Base-by-base conservation (phyloP, 2,888 invertebrate genomes). In the Cremastinae sp. region DNA sequence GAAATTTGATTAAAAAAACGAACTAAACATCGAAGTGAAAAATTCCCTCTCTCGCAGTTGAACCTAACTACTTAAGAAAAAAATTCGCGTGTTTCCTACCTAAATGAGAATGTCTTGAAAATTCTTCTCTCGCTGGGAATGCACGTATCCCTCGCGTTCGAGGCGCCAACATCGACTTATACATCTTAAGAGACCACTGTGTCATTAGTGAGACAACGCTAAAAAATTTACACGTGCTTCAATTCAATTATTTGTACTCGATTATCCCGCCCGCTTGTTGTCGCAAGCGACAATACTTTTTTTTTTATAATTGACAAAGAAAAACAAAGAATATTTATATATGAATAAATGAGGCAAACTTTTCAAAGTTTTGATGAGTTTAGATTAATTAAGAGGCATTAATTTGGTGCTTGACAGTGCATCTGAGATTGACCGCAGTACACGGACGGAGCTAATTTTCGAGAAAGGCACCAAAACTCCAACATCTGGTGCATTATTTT, bases 181-280 rank as follows among this genome's bases (percentile, higher is more conserved):
- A 18, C 28, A 51, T 39, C 16, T 45, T 28, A 56, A 69, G 56
- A 62, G 53, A 65, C 53, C 39, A 41, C 45, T 41, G 43, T 58
- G 53, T 73, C 64, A 69, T 73, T 69, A 58, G 69, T 73, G 59
- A 76, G 65, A 76, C 65, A 69, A 76, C 73, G 28, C 28, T 28
- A 64, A 73, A 69, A 73, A 73, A 71, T 68, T 66, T 64, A 76
- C 76, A 76, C 61, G 76, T 76, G 76, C 76, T 62, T 73, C 53
- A 73, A 76, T 76, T 76, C 12, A 73, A 76, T 76, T 70, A 73
- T 73, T 76, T 76, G 76, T 76, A 76, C 76, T 76, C 69, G 69
- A 73, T 76, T 70, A 76, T 73, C 64, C n/a, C 76, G 69, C 45
- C 69, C 73, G 59, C 76, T 72, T 72, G 41, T 69, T 47, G 47